Evolutionary conservation across 2,113 vertebrate species (phyloP).

Genomic region (Anoura caudifer): DNA sequence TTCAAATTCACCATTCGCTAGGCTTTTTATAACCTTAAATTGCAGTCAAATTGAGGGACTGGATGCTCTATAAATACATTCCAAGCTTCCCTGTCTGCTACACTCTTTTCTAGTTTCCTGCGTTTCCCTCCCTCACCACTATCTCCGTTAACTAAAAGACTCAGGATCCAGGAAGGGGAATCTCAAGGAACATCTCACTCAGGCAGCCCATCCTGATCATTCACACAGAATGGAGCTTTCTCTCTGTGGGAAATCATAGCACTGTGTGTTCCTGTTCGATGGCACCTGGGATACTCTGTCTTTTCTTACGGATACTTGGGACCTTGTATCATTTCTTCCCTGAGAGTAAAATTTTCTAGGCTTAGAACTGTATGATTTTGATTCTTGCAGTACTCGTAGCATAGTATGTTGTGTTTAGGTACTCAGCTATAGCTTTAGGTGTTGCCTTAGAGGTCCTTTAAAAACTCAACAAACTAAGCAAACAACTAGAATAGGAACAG

Average conservation of each 20-base stretch:
- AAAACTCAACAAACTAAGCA: not conserved
- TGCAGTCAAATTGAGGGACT: not conserved
- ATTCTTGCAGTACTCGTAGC: not conserved
- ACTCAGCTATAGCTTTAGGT: not conserved
- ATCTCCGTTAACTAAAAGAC: not conserved
- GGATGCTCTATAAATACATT: not conserved
- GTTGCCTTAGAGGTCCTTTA: not conserved
- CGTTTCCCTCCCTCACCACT: not conserved
- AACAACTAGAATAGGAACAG: too few relatives aligned
- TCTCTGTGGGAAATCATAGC: not conserved
- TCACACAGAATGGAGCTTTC: not conserved
- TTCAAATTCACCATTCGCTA: not conserved
- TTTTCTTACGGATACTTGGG: not conserved
- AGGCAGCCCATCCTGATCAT: not conserved
- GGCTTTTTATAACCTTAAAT: not conserved
- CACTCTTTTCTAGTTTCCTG: not conserved
- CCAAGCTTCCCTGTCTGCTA: not conserved
- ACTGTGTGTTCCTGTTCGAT: not conserved
- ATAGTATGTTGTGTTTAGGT: not conserved
- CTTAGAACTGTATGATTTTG: not conserved
- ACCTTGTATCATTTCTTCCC: not conserved
- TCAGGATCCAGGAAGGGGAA: not conserved
- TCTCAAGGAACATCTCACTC: not conserved
- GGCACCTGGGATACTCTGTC: not conserved
- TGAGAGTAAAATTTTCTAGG: not conserved